Conservation (phyloP, 2,113 vertebrate species). For the Planiliza haematocheilus region DNA sequence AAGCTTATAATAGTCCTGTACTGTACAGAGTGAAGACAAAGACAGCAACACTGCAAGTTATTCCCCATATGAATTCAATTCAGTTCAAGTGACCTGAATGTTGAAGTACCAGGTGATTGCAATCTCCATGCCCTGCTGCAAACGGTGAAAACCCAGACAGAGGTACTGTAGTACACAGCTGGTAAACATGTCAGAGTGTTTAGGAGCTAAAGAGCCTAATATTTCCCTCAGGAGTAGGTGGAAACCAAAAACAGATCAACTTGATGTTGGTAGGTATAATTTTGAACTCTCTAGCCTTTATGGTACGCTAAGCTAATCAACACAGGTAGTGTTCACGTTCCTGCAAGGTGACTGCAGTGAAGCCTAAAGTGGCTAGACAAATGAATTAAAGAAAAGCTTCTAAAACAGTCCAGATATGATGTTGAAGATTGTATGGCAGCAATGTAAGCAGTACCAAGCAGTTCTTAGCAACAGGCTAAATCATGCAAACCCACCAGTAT, state of each 20-base stretch:
- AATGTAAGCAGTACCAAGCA: not conserved
- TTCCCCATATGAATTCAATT: too few species aligned
- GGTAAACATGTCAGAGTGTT: not conserved
- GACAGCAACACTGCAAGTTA: too few species aligned
- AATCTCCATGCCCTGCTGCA: not conserved
- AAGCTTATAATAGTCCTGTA: too few species aligned
- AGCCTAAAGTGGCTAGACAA: not conserved
- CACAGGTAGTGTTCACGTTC: not conserved
- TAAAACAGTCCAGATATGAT: not conserved
- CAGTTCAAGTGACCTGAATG: too few species aligned
- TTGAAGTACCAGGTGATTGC: too few species aligned
- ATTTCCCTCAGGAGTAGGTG: not conserved
- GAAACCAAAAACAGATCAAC: not conserved
- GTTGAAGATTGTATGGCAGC: not conserved
- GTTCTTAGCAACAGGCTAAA: conserved; percentile 1
- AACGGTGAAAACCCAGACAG: too few species aligned
- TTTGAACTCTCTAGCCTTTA: not conserved
- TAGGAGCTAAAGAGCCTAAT: not conserved
- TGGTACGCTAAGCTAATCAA: not conserved
- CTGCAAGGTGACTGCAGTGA: not conserved
- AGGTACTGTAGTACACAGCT: too few species aligned
- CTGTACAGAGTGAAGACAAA: too few species aligned
- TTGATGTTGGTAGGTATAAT: not conserved
- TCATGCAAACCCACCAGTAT: not conserved
- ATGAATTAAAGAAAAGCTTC: not conserved